Percentiles rank a stretch among this genome's conserved stretches.
These are phyloP conservation scores for Notolepis coatsorum DNA, from an alignment of 2,797 vertebrate species.

Conservation along the genomic window DNA sequence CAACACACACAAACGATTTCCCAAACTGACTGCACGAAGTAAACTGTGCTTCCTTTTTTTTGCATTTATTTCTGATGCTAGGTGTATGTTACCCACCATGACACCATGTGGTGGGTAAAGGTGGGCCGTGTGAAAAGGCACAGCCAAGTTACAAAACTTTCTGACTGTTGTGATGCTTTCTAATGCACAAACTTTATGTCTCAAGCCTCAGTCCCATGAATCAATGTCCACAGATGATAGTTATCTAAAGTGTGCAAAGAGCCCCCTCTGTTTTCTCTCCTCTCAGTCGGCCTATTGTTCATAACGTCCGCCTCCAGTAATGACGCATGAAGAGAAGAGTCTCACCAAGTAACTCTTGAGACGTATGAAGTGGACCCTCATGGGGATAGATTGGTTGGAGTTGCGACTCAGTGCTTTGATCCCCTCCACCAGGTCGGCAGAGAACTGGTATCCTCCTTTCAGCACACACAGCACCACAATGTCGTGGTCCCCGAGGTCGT, in stretches of 20 bases:
- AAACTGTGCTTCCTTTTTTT: no score
- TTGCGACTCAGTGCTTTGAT: constrained; percentile 90
- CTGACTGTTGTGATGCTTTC: background rate
- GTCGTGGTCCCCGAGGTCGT: constrained; percentile 90
- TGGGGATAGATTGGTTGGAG: constrained; percentile 87
- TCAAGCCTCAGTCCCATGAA: constrained; percentile 23
- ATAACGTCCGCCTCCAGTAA: background rate
- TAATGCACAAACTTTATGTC: background rate
- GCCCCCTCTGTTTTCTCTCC: background rate
- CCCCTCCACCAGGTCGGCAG: constrained; percentile 88
- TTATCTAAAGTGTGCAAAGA: background rate
- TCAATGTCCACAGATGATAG: constrained; percentile 3
- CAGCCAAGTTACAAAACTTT: background rate
- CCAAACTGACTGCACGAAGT: no score
- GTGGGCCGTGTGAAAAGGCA: background rate
- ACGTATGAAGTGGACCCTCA: constrained; percentile 94
- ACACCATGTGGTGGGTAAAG: background rate
- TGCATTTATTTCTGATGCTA: no score
- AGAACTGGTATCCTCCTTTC: constrained; percentile 94
- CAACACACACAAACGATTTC: constrained; percentile 22
- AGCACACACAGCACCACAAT: constrained; percentile 91
- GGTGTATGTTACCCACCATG: no score
- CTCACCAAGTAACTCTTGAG: constrained; percentile 92
- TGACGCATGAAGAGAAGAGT: background rate
- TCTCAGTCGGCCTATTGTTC: background rate